Percentiles rank a stretch among this genome's conserved stretches.
Evolutionary conservation across 2,888 invertebrate genomes (phyloP).

Genomic region (Chirona hameri): DNA sequence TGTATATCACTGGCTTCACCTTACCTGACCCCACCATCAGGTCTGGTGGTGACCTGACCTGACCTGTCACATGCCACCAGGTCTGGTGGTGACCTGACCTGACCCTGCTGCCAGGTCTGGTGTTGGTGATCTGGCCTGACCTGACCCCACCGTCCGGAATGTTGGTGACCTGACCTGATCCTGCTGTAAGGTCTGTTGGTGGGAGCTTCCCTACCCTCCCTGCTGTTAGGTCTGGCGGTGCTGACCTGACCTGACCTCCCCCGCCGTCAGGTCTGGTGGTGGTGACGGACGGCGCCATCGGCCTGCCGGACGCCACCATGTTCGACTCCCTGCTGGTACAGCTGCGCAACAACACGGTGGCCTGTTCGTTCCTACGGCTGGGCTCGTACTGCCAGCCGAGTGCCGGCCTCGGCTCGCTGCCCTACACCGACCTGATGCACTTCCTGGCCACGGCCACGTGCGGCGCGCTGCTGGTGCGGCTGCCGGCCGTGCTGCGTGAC

Average conservation of each 20-base stretch:
- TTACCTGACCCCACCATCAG: too few relatives aligned
- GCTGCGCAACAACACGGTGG: slow-evolving; percentile 65
- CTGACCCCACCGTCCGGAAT: neutral
- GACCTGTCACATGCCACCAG: too few relatives aligned
- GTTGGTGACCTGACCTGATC: neutral
- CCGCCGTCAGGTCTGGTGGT: slow-evolving; percentile 61
- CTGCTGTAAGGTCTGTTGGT: too few relatives aligned
- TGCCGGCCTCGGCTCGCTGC: slow-evolving; percentile 61
- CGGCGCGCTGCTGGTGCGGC: slow-evolving; percentile 62
- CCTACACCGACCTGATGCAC: slow-evolving; percentile 68
- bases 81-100: too few relatives aligned
- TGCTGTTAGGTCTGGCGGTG: neutral
- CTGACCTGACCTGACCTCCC: neutral
- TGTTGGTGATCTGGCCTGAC: neutral
- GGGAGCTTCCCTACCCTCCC: too few relatives aligned
- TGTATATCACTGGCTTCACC: too few relatives aligned
- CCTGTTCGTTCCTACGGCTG: slow-evolving; percentile 71
- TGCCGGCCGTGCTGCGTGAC: slow-evolving; percentile 47
- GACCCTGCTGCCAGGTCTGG: too few relatives aligned
- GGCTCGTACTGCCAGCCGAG: slow-evolving; percentile 63
- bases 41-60: too few relatives aligned
- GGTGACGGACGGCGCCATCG: slow-evolving; percentile 69
- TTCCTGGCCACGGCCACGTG: slow-evolving; percentile 71
- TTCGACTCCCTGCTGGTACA: slow-evolving; percentile 68
- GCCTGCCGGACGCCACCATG: slow-evolving; percentile 65